Base-by-base conservation (phyloP, 2,113 vertebrate species). In the Blennius ocellaris region DNA sequence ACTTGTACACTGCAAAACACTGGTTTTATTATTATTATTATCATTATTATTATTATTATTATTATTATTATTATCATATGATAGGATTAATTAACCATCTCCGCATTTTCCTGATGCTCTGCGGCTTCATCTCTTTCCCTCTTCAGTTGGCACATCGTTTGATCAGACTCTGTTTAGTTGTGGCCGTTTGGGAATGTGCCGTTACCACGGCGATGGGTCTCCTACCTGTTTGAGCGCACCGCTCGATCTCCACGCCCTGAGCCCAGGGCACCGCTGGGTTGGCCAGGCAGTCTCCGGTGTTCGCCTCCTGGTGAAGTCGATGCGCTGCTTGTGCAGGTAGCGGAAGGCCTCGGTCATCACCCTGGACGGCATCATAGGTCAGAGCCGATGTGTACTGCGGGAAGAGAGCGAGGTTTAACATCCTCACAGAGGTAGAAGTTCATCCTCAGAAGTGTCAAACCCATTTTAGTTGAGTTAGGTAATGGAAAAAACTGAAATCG, bases 261-360 rank as follows among this genome's bases (percentile, higher is more conserved):
- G 96, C 94, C 98, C 98, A 99, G 5, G 98, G 98, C 37, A 99
- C 98, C 0, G 98, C 98, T 0, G 98, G 98, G 85, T 99, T 99
- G 68, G 98, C 98, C 79, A 99, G 94, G 69, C 98, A 99, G 83
- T 99, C 98, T n/a, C 98, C 98, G 1, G 94, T 97, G 80, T 98
- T 99, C 40, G 96, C 97, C 96, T 94, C 80, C 96, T 93, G 59
- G 96, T 97, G 81, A 99, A 97, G 88, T 99, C 97, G 65, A 99
- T 97, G 78, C 96, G 95, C 76, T 99, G 97, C 72, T 98, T 99
- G 67, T 97, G 94, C 11, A 99, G 94, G 84, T 97, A 97, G 51
- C 96, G 96, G 84, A 99, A 99, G 9, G 97, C 97, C 91, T 99
- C 97, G 0, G 96, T 98, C 97, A 99, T 99, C 90, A 99, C 98